Evolutionary conservation across 2,888 invertebrate genomes (phyloP).

Genomic region (Pteria penguin): DNA sequence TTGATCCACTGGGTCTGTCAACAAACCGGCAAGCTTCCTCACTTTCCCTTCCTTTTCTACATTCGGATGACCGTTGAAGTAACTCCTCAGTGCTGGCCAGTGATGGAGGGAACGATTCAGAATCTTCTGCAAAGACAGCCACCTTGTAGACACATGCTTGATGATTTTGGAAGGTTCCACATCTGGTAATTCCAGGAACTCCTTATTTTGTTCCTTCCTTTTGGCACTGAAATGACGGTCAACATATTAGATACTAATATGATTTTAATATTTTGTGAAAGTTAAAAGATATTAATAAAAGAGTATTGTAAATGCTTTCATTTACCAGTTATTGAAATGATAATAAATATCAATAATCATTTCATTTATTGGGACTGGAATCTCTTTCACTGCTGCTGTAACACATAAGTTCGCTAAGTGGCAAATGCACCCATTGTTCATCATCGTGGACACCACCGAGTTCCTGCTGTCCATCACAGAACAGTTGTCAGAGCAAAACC

Average conservation of each 20-base stretch:
- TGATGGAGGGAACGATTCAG: slow-evolving; percentile 13
- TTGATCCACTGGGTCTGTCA: slow-evolving; percentile 3
- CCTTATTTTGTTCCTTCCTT: slow-evolving; percentile 38
- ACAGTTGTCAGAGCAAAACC: slow-evolving; percentile 37
- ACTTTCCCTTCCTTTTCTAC: slow-evolving; percentile 27
- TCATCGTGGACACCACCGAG: too few relatives aligned
- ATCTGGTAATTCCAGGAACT: slow-evolving; percentile 44
- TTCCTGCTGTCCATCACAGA: slow-evolving; percentile 38
- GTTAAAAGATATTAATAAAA: too few relatives aligned
- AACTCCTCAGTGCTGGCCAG: slow-evolving; percentile 31
- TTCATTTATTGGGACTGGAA: too few relatives aligned
- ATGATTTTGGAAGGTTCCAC: slow-evolving; percentile 42
- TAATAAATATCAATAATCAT: too few relatives aligned
- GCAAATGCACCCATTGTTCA: too few relatives aligned
- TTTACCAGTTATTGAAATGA: too few relatives aligned
- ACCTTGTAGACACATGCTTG: slow-evolving; percentile 41
- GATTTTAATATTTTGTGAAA: too few relatives aligned
- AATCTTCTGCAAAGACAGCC: slow-evolving; percentile 36
- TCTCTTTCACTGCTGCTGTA: too few relatives aligned
- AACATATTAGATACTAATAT: too few relatives aligned
- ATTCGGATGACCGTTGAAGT: slow-evolving; percentile 29
- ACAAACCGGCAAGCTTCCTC: background rate
- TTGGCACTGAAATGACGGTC: slow-evolving; percentile 45
- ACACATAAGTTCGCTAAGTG: too few relatives aligned
- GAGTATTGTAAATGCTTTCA: too few relatives aligned